Evolutionary conservation across 2,888 invertebrate species (phyloP), one percentile per base, ranked within the genome.

Genomic region (Eledona agricola): DNA sequence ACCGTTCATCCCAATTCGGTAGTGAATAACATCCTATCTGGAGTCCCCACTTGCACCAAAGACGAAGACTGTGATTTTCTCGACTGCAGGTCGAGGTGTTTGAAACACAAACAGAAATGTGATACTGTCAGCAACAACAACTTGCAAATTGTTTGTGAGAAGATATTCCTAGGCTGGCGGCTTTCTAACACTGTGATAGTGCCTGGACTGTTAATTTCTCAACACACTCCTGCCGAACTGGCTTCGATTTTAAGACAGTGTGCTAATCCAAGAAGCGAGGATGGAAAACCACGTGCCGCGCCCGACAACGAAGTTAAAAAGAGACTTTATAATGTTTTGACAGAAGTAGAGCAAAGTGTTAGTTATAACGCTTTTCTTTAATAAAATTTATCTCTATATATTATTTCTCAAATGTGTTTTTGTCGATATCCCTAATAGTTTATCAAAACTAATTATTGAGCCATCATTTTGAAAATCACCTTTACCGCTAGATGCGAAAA

Each of bases 1-100:
- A 80, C 82, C 1, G 83, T 84, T 2, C 81, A 84, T 63, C 83
- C 85, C 7, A 76, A 78, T 42, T 79, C 80, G 3, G 74, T 83
- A 12, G 76, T 80, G 3, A 78, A 78, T 61, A 77, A 72, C 37
- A 72, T 83, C 13, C 77, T 80, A 5, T 77, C 78, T 59, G 65
- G 68, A 4, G 51, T 59, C 2, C 60, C 62, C 5, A 60, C 60
- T 10, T 88, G 88, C 69, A 72, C 75, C 4, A 72, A 69, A 12
- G 82, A 88, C 67, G 78, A 79, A 32, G 87, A 88, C 63, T 88
- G 88, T 72, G 82, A 84, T 69, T 83, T 83, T 66, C 82, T 82
- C 59, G 87, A 88, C 64, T 88, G 88, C 65, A 76, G 83, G 25
- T 84, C 85, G 0, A 73, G 78, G 50, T 88, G 88, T 68, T 79